Conservation (phyloP, 2,888 invertebrate species). For the Glaucopsyche alexis region DNA sequence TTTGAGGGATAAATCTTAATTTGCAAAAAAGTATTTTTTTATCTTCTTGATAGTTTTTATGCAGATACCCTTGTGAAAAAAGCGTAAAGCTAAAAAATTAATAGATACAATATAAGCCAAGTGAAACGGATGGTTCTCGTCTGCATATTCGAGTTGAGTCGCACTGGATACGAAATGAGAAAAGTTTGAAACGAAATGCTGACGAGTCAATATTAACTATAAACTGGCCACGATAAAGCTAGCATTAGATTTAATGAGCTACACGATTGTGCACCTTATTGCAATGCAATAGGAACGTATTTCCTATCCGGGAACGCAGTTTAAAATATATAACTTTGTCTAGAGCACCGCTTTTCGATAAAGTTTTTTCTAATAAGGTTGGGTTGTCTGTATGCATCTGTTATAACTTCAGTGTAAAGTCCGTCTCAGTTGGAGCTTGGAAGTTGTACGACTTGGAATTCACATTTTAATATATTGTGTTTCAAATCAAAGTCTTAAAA, state of each 20-base stretch:
- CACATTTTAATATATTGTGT: slow-evolving; percentile 23
- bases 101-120: slow-evolving; percentile 45
- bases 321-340: slow-evolving; percentile 34
- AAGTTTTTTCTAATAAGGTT: slow-evolving; percentile 73
- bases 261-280: slow-evolving; percentile 38
- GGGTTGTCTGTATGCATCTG: slow-evolving; percentile 48
- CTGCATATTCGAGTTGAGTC: slow-evolving; percentile 50
- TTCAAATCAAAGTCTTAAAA: slow-evolving; percentile 13
- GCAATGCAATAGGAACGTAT: neutral
- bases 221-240: slow-evolving; percentile 52
- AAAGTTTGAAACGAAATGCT: slow-evolving; percentile 74
- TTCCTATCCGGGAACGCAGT: neutral
- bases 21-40: neutral
- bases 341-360: slow-evolving; percentile 56
- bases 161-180: slow-evolving; percentile 73
- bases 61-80: neutral
- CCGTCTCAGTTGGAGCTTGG: slow-evolving; percentile 23
- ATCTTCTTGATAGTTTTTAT: neutral
- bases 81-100: slow-evolving; percentile 30
- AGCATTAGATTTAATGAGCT: slow-evolving; percentile 26
- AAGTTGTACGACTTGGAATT: slow-evolving; percentile 20
- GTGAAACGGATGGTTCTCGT: slow-evolving; percentile 44
- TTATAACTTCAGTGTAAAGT: slow-evolving; percentile 41
- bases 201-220: slow-evolving; percentile 77
- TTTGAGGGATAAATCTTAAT: neutral